Evolutionary conservation across 2,797 vertebrate species (phyloP).

Genomic region (Hozukius guyotensis): DNA sequence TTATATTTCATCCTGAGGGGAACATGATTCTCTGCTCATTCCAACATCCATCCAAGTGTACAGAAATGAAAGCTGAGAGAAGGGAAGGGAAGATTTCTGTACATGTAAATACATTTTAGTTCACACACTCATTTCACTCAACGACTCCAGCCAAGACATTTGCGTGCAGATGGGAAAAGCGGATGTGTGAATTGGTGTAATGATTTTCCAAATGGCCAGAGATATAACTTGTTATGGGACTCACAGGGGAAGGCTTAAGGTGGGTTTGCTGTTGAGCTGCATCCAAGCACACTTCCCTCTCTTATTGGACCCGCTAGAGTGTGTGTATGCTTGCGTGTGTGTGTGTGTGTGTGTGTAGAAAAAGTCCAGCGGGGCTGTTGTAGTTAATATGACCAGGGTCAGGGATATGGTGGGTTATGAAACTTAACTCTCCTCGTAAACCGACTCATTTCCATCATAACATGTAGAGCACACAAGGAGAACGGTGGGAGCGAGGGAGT

Average conservation of each 20-base stretch:
- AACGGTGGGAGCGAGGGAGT: constrained; percentile 2
- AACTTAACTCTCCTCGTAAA: constrained; percentile 71
- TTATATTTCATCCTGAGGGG: background rate
- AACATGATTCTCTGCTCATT: background rate
- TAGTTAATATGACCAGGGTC: constrained; percentile 62
- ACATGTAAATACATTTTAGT: background rate
- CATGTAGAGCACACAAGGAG: constrained; percentile 36
- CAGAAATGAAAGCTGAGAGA: background rate
- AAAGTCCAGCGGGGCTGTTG: constrained; percentile 42
- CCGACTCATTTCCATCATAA: constrained; percentile 64
- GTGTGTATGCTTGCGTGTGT: constrained; percentile 1
- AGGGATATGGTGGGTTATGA: constrained; percentile 67
- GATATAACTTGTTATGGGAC: constrained; percentile 45
- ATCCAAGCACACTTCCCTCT: constrained; percentile 68
- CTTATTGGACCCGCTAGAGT: constrained; percentile 60
- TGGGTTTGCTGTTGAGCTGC: constrained; percentile 59
- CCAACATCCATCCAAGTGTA: background rate
- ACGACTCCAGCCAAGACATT: background rate
- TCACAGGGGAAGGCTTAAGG: constrained; percentile 47
- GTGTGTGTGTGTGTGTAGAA: constrained; percentile 11
- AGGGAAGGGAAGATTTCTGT: background rate
- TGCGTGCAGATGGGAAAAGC: constrained; percentile 49
- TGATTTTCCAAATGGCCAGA: constrained; percentile 52
- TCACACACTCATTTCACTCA: constrained; percentile 11
- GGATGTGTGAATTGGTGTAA: constrained; percentile 44